Evolutionary conservation across 2,113 vertebrate genomes (phyloP), one percentile per base, ranked within the genome.

Genomic region (Oreochromis spilurus): DNA sequence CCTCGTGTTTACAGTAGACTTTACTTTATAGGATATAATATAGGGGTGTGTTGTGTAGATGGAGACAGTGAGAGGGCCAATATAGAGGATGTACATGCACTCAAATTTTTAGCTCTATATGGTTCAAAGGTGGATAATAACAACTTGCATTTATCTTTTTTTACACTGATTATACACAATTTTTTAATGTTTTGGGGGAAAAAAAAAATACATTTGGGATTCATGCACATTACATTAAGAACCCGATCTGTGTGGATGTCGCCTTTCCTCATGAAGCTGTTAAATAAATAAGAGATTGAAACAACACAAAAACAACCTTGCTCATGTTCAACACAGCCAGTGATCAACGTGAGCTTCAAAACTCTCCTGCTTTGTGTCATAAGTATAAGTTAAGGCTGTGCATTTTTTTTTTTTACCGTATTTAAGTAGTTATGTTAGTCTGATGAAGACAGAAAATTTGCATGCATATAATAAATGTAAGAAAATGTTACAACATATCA

Each of bases 121-220:
- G 24, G 21, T 17, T 45, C 21, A 70, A n/a, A 24, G 65, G 3
- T 43, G n/a, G n/a, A 43, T 24, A 43, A 70, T 43, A 43, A 38
- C 10, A n/a, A 24, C 12, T 70, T 43, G 21, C 65, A 70, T 70
- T 43, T 4, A 70, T 24, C 36, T 24, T 72, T 4, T 70, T 40
- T 40, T 2, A 11, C 38, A 38, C 31, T 62, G 11, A 36, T 65
- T 65, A n/a, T 38, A n/a, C 60, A 38, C 17, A 65, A 36, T 65
- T 10, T 60, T 60, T 65, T 12, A 36, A 7, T 65, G 60, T n/a
- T 65, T 36, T 36, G n/a, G 1, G 0, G 10, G 9, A 4, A 0
- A 0, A 48, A 0, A 48, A 45, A 62, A 19, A 10, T 31, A 10
- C 16, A 34, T 62, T 36, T 62, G 31, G 31, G 17, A 36, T 43